phyloP scores from a whole-genome alignment of 2,113 vertebrate genomes.

The Malurus elegans region DNA sequence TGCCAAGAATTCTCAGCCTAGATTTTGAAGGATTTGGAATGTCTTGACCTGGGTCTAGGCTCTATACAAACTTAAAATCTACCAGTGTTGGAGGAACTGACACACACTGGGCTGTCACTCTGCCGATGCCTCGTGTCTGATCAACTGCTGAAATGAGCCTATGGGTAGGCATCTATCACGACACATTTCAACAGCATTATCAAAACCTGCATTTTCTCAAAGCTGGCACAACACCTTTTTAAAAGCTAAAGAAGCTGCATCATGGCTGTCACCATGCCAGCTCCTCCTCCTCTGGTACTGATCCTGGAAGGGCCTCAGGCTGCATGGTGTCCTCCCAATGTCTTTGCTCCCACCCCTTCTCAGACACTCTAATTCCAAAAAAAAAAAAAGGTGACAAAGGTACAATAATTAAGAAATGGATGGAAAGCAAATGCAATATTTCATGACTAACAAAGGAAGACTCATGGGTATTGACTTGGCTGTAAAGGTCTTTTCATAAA shows the following conservation, averaged over 20 bases:
- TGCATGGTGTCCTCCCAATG: neutral
- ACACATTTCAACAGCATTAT: neutral
- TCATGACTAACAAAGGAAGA: neutral
- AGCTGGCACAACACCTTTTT: neutral
- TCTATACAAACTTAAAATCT: neutral
- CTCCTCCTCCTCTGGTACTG: neutral
- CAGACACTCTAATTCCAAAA: neutral
- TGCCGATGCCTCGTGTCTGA: neutral
- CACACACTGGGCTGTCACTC: neutral
- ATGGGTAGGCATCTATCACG: neutral
- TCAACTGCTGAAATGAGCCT: neutral
- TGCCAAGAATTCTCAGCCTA: neutral
- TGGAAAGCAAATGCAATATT: neutral
- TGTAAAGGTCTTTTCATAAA: neutral
- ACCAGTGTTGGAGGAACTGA: neutral
- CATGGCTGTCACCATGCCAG: neutral
- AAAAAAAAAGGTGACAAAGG: neutral
- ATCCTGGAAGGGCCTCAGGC: neutral
- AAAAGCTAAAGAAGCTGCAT: neutral
- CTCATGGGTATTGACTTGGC: neutral
- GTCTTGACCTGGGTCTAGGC: neutral
- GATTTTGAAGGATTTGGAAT: neutral
- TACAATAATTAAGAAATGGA: neutral
- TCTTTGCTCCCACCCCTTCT: neutral
- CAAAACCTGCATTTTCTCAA: neutral